Base-by-base conservation (phyloP, 1,140 invertebrate genomes). In the Streblospio benedicti region DNA sequence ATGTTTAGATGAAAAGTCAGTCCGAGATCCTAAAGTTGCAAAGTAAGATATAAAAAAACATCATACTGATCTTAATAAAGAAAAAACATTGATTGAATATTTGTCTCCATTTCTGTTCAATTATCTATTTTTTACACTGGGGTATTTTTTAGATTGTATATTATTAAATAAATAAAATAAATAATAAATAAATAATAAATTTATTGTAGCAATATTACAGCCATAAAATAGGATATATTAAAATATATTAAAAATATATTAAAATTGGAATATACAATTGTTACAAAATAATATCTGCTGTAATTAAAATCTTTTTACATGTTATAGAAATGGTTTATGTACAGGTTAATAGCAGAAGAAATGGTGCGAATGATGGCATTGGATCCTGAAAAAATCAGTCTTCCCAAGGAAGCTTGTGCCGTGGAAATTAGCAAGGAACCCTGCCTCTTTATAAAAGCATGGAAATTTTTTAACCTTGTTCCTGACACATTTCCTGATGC, bases 1-100 rank as follows among this genome's bases (percentile, higher is more conserved):
- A 57, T 89, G 87, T 20, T 73, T 97, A 12, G 87, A 85, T 63
- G 76, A 81, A 23, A 81, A 86, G 33, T 84, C 82, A 62, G 86
- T 94, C 3, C 77, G 83, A 60, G 78, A 87, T 49, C 79, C 83
- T 27, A 76, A 84, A 67, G 83, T 68, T 16, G 60, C 63, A 27
- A 59, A 38, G 27, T 44, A 38, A 1, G 32, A n/a, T n/a, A n/a
- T n/a, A n/a, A n/a, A n/a, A n/a, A n/a, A n/a, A n/a, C n/a, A n/a
- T n/a, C n/a, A n/a, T n/a, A n/a, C n/a, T n/a, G n/a, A n/a, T n/a
- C n/a, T n/a, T n/a, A n/a, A n/a, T n/a, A n/a, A n/a, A n/a, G n/a
- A n/a, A n/a, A n/a, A n/a, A n/a, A n/a, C n/a, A n/a, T n/a, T n/a
- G n/a, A n/a, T n/a, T n/a, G n/a, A n/a, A n/a, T n/a, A 56, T 57